A percentile compares a stretch with the other conserved stretches of the same genome.
Evolutionary conservation across 2,797 vertebrate genomes (phyloP).

Genomic region (Crypturellus tataupa): DNA sequence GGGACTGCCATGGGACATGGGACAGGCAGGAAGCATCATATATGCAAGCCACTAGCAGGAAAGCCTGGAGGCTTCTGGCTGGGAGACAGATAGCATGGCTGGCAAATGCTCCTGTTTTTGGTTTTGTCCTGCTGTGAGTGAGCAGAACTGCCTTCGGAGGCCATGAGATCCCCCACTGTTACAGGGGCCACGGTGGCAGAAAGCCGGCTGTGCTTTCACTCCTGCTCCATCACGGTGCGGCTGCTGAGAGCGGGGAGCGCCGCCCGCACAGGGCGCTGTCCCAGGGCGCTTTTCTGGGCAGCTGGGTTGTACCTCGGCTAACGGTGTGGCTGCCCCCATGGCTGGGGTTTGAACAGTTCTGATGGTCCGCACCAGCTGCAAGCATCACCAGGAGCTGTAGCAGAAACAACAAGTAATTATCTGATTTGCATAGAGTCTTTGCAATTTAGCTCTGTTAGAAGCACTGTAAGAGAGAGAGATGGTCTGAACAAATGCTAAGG

Average conservation of each 20-base stretch:
- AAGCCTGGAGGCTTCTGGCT: not conserved
- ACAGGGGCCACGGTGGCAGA: accelerated
- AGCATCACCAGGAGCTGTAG: not conserved
- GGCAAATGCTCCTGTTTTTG: not conserved
- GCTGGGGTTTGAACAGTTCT: not conserved
- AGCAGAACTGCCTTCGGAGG: not conserved
- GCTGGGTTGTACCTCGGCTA: accelerated
- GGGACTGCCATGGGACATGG: not conserved
- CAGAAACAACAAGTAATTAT: not conserved
- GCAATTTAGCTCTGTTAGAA: not conserved
- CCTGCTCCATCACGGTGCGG: not conserved
- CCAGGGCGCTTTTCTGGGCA: not conserved
- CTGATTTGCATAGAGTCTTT: not conserved
- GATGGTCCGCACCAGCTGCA: not conserved
- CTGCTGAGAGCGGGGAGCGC: accelerated
- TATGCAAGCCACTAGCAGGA: not conserved
- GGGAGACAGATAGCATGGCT: not conserved
- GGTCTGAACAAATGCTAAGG: not conserved
- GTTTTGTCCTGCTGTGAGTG: not conserved
- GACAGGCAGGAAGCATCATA: not conserved
- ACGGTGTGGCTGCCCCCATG: not conserved
- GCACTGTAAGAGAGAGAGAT: not conserved
- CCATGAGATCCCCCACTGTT: not conserved
- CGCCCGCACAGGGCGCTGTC: not conserved
- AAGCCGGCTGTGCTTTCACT: not conserved